A percentile compares a stretch with the other conserved stretches of the same genome.
Evolutionary conservation across 2,888 invertebrate species (phyloP).

Genomic region (Arctia plantaginis): DNA sequence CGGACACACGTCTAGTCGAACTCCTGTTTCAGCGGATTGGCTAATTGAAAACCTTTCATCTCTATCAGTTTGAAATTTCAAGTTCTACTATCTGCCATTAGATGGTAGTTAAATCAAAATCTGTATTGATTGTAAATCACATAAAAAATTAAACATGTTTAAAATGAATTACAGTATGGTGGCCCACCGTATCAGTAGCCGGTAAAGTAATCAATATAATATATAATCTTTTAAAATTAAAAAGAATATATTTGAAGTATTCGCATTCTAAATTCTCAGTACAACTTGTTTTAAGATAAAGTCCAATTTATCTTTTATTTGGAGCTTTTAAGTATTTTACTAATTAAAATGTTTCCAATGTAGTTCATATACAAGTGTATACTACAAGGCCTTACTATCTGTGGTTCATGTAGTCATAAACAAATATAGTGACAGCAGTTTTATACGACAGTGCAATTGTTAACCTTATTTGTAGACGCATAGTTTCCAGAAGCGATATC

Average conservation of each 20-base stretch:
- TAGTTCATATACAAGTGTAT: too few species aligned
- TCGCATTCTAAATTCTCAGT: not conserved
- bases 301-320: too few species aligned
- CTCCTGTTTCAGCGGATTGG: slow-evolving; percentile 61
- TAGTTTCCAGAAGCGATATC: too few species aligned
- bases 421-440: not conserved
- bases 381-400: too few species aligned
- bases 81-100: slow-evolving; percentile 38
- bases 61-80: slow-evolving; percentile 51
- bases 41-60: slow-evolving; percentile 70
- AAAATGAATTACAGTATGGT: not conserved
- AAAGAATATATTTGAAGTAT: too few species aligned
- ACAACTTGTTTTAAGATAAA: not conserved
- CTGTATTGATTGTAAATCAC: not conserved
- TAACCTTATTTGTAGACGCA: too few species aligned
- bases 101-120: slow-evolving; percentile 26
- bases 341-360: too few species aligned
- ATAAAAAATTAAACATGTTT: not conserved
- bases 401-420: not conserved
- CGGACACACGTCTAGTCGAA: slow-evolving; percentile 64
- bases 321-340: too few species aligned
- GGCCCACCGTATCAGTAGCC: not conserved
- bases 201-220: too few species aligned
- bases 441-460: not conserved
- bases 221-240: too few species aligned